Evolutionary conservation across 2,113 vertebrate species (phyloP).

Genomic region (Ardeotis arabs): DNA sequence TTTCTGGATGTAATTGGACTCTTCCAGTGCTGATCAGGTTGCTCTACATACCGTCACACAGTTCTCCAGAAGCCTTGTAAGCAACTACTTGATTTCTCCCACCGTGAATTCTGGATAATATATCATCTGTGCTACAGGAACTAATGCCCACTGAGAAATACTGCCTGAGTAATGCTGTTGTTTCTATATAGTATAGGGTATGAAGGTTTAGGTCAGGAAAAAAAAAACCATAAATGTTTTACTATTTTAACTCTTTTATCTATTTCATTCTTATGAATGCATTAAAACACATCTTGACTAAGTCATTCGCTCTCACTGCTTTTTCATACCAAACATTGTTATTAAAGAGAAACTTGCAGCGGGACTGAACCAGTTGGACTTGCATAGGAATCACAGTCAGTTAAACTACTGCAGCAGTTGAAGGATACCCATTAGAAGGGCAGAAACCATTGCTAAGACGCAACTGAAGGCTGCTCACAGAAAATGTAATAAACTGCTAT

Average conservation of each 20-base stretch:
- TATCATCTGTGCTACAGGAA: not conserved
- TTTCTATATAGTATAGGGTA: not conserved
- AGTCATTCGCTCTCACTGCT: not conserved
- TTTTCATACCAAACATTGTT: not conserved
- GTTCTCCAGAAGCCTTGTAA: not conserved
- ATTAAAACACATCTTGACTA: not conserved
- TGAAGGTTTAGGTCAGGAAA: not conserved
- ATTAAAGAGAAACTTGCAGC: not conserved
- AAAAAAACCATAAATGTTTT: not conserved
- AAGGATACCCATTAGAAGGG: not conserved
- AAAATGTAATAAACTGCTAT: not conserved
- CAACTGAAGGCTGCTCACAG: not conserved
- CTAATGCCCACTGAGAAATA: not conserved
- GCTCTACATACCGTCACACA: not conserved
- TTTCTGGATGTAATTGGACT: not conserved
- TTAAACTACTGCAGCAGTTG: not conserved
- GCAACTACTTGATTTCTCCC: not conserved
- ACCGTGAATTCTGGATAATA: not conserved
- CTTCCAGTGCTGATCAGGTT: not conserved
- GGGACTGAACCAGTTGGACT: not conserved
- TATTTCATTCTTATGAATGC: not conserved
- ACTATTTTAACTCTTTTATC: not conserved
- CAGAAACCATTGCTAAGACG: not conserved
- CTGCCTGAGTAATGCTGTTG: not conserved
- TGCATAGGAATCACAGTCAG: not conserved